Conservation (phyloP, 2,797 vertebrate genomes). For the Furcifer pardalis region DNA sequence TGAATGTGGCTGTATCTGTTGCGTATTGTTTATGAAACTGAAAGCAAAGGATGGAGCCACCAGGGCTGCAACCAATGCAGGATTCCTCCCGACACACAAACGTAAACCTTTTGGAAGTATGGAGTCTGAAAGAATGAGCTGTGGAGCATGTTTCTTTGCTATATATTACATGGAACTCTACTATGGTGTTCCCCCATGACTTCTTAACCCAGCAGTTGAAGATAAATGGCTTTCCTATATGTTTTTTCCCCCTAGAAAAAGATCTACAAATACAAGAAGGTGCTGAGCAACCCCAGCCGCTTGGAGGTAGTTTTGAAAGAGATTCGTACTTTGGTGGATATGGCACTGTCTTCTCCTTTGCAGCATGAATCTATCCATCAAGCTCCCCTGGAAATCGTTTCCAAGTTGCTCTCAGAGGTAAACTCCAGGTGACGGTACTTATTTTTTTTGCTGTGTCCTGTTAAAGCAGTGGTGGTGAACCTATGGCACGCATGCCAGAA, state of each 20-base stretch:
- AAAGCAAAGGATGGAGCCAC: too few species aligned
- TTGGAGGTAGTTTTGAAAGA: constrained; percentile 99
- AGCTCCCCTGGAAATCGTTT: constrained; percentile 96
- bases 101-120: background rate
- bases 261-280: constrained; percentile 98
- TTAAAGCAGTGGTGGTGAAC: too few species aligned
- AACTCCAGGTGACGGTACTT: fast-evolving
- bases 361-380: constrained; percentile 99
- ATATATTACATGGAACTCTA: background rate
- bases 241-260: constrained; percentile 86
- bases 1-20: background rate
- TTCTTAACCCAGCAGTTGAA: background rate
- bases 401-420: constrained; percentile 97
- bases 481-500: too few species aligned
- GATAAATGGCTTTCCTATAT: background rate
- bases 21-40: background rate
- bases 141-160: too few species aligned
- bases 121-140: too few species aligned
- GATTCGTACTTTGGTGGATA: constrained; percentile 96
- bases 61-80: constrained; percentile 9
- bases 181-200: background rate
- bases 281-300: constrained; percentile 95
- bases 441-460: fast-evolving
- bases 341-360: constrained; percentile 93
- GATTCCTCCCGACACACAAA: too few species aligned